A percentile compares a stretch with the other conserved stretches of the same genome.
These are phyloP conservation scores for Perca fluviatilis DNA, from an alignment of 2,113 vertebrate species.

Conservation along the genomic window DNA sequence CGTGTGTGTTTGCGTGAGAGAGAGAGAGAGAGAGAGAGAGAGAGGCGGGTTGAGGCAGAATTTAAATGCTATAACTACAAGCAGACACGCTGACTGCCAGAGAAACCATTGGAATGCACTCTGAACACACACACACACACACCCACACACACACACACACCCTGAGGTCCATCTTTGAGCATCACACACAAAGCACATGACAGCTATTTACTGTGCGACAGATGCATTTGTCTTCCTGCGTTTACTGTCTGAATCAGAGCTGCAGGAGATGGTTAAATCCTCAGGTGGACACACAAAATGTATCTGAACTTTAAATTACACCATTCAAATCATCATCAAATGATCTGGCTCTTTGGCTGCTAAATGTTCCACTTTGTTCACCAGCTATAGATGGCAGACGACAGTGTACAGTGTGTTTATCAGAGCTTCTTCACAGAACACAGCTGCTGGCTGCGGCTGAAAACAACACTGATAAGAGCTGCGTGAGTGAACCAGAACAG, in stretches of 20 bases:
- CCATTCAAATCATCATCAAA: background rate
- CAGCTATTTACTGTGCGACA: slow-evolving; percentile 40
- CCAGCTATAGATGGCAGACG: too few relatives aligned
- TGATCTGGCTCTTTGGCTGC: too few relatives aligned
- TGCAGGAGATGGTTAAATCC: background rate
- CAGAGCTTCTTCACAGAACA: too few relatives aligned
- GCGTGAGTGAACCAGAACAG: too few relatives aligned
- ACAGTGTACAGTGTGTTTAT: too few relatives aligned
- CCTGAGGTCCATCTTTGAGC: slow-evolving; percentile 3
- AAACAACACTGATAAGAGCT: too few relatives aligned
- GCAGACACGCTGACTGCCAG: slow-evolving; percentile 68
- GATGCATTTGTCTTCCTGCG: slow-evolving; percentile 19
- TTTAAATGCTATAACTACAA: slow-evolving; percentile 59
- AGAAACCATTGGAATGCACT: slow-evolving; percentile 74
- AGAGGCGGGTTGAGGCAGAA: slow-evolving; percentile 26
- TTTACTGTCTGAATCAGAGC: background rate
- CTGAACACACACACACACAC: slow-evolving; percentile 49
- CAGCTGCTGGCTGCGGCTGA: too few relatives aligned
- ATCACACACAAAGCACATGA: slow-evolving; percentile 58
- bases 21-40: background rate
- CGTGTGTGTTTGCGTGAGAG: background rate
- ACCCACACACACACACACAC: slow-evolving; percentile 18
- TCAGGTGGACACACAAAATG: background rate
- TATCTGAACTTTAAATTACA: background rate
- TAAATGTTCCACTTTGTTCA: too few relatives aligned